These are phyloP conservation scores for Acrobeloides nanus DNA, from an alignment of 2,888 invertebrate genomes.

Conservation along the genomic window DNA sequence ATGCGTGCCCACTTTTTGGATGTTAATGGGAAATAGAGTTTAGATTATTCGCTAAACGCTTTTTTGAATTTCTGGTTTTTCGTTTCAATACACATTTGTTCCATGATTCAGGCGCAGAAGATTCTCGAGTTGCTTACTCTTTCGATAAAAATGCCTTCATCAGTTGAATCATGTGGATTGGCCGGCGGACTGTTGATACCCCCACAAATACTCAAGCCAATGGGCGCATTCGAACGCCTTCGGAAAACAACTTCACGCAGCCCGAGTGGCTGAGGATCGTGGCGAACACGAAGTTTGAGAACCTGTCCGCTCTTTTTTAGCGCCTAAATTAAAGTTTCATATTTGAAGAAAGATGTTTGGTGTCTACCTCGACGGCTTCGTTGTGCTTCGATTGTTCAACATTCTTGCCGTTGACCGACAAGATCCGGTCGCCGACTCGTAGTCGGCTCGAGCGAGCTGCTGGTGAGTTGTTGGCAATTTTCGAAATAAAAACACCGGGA, in stretches of 20 bases:
- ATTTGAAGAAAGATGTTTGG: background rate
- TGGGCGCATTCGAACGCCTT: constrained; percentile 63
- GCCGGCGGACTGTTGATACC: constrained; percentile 57
- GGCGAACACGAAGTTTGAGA: constrained; percentile 55
- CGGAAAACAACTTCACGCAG: constrained; percentile 68
- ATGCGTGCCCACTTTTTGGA: no score
- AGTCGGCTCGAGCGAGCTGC: constrained; percentile 81
- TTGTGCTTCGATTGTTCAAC: constrained; percentile 79
- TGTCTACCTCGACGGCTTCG: constrained; percentile 69
- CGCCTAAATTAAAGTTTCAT: constrained; percentile 14
- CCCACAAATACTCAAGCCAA: constrained; percentile 61
- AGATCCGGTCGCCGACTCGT: constrained; percentile 85
- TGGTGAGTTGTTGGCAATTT: constrained; percentile 85
- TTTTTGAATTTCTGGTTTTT: no score
- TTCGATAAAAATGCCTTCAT: constrained; percentile 63
- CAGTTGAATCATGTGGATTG: constrained; percentile 59
- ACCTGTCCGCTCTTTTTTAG: constrained; percentile 29
- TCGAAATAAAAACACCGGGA: constrained; percentile 95
- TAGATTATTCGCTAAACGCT: no score
- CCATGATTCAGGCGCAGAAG: no score
- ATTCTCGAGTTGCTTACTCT: no score
- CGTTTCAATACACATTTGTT: no score
- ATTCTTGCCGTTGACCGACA: constrained; percentile 76
- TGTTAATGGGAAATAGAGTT: no score
- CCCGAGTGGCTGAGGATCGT: constrained; percentile 85